Conservation (phyloP, 2,797 vertebrate species). For the Thaleichthys pacificus region DNA sequence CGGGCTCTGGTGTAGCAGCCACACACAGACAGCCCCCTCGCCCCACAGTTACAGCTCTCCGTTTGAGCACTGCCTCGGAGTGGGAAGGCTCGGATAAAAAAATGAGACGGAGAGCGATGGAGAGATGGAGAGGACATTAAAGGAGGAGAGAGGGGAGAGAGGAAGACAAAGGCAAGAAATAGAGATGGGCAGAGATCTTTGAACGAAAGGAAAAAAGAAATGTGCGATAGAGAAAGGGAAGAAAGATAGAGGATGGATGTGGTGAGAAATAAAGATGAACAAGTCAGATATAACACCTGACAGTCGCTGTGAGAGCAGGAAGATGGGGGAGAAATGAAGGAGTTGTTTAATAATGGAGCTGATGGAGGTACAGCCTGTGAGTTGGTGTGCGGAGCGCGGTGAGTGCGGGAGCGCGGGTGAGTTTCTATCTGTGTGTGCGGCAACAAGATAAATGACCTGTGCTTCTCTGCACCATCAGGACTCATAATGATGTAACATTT, state of each 20-base stretch:
- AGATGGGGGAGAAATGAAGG: background rate
- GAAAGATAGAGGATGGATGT: background rate
- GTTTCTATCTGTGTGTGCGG: background rate
- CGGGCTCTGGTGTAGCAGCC: too few relatives aligned
- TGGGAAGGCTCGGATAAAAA: background rate
- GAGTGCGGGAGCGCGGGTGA: too few relatives aligned
- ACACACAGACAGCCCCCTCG: too few relatives aligned
- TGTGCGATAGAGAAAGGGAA: background rate
- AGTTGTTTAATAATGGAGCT: background rate
- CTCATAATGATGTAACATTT: background rate
- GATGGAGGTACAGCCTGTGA: too few relatives aligned
- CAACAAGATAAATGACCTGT: background rate
- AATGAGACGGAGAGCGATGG: constrained; percentile 7
- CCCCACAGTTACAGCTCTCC: too few relatives aligned
- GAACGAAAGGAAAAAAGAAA: background rate
- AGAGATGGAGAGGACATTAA: constrained; percentile 20
- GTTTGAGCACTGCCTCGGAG: too few relatives aligned
- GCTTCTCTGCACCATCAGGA: background rate
- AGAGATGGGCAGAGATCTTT: background rate
- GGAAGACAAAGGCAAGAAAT: background rate
- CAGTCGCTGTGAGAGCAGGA: background rate
- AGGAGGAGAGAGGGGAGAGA: background rate
- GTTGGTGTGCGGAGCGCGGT: too few relatives aligned
- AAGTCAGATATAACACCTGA: background rate
- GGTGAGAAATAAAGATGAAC: background rate